Evolutionary conservation across 2,888 invertebrate species (phyloP).

Genomic region (Trichacis sp.): DNA sequence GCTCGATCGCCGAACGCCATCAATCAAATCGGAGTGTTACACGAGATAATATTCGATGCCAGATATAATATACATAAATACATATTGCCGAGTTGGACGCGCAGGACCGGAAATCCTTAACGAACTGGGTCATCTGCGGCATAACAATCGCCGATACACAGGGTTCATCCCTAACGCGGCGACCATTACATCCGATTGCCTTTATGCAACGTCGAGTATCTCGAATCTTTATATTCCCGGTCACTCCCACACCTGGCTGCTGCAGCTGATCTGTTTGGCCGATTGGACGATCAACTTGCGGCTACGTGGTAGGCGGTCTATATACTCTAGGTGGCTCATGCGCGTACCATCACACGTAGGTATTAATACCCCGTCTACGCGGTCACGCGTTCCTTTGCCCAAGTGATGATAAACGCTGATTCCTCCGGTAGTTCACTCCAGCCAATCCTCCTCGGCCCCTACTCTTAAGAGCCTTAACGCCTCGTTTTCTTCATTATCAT

Average conservation of each 20-base stretch:
- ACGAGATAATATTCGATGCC: no score
- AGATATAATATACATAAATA: constrained; percentile 13
- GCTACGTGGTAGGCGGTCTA: constrained; percentile 44
- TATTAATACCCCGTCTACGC: constrained; percentile 15
- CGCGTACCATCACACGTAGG: constrained; percentile 29
- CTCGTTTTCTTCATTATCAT: neutral
- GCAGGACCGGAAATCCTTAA: constrained; percentile 54
- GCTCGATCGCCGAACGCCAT: neutral
- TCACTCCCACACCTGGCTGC: constrained; percentile 56
- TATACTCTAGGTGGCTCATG: constrained; percentile 29
- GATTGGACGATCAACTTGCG: constrained; percentile 38
- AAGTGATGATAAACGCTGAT: constrained; percentile 19
- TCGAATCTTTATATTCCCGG: constrained; percentile 49
- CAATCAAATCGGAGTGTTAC: neutral
- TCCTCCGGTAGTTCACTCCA: constrained; percentile 12
- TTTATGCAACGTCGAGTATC: constrained; percentile 49
- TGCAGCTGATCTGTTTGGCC: constrained; percentile 41
- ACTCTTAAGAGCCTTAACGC: neutral
- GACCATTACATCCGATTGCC: constrained; percentile 47
- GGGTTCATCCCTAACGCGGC: constrained; percentile 48
- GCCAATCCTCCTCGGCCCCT: constrained; percentile 6
- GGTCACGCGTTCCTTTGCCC: constrained; percentile 15
- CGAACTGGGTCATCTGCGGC: constrained; percentile 55
- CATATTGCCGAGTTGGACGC: constrained; percentile 5
- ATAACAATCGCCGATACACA: constrained; percentile 43